phyloP scores from a whole-genome alignment of 2,888 invertebrate genomes.

The Diabrotica balteata region DNA sequence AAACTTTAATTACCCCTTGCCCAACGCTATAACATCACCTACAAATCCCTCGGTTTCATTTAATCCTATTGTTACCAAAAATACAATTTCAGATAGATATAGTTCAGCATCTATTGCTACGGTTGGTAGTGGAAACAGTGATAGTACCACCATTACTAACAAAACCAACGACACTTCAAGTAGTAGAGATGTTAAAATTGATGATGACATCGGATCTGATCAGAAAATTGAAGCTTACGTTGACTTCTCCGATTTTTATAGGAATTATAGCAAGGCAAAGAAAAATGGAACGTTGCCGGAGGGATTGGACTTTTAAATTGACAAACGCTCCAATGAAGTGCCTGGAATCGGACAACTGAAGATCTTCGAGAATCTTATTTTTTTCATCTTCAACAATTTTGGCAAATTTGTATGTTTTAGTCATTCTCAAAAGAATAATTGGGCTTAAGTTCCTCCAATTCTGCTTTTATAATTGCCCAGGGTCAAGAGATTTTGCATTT shows the following conservation, averaged over 20 bases:
- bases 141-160: conserved; percentile 56
- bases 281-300: conserved; percentile 72
- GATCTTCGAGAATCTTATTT: too few relatives aligned
- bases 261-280: conserved; percentile 72
- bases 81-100: conserved; percentile 40
- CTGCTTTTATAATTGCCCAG: too few relatives aligned
- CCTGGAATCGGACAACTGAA: too few relatives aligned
- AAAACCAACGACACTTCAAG: conserved; percentile 55
- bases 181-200: conserved; percentile 53
- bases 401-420: too few relatives aligned
- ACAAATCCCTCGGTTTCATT: conserved; percentile 66
- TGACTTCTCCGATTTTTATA: conserved; percentile 82
- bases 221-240: conserved; percentile 82
- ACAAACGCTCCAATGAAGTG: too few relatives aligned
- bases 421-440: too few relatives aligned
- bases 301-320: conserved; percentile 63
- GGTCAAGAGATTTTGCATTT: too few relatives aligned
- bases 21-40: conserved; percentile 68
- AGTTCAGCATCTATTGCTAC: conserved; percentile 36
- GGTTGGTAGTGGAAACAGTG: conserved; percentile 37
- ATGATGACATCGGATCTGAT: conserved; percentile 64
- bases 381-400: too few relatives aligned
- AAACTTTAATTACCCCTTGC: conserved; percentile 83
- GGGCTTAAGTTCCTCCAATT: too few relatives aligned
- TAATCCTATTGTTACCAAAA: conserved; percentile 61